Evolutionary conservation across 2,113 vertebrate species (phyloP), one percentile per base, ranked within the genome.

Genomic region (Ascaphus truei): DNA sequence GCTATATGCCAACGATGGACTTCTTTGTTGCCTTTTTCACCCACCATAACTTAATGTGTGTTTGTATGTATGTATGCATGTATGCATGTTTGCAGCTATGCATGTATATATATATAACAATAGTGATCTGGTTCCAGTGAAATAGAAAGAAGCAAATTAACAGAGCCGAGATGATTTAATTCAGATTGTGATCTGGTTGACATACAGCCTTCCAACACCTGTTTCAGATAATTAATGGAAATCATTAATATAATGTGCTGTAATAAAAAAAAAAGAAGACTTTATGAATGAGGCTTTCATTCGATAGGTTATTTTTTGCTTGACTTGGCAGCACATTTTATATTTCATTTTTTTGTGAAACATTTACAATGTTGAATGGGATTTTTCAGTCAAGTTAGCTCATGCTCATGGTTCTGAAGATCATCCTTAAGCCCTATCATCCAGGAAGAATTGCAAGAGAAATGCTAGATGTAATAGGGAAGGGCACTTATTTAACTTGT

Each of bases 281-380:
- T 29, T 62, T 41, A 55, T 53, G 68, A 69, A 57, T n/a, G 22
- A 33, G 12, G 63, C 31, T 62, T 58, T 74, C 16, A 57, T 68
- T 13, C 43, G 22, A 27, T 41, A 23, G 33, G 26, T 41, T 61
- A 61, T 52, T 74, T 80, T 74, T 74, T 56, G 64, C 74, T 75
- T 73, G 43, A 27, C 7, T 75, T 73, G 43, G 31, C 7, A 61
- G 27, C 39, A 50, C 26, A 4, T 25, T 9, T 18, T 50, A 45
- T 47, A 30, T 64, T 9, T 55, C 26, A 51, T 31, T 48, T 22
- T 13, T 7, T 34, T 23, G 50, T 9, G 11, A 58, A 57, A 47
- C 51, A 26, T 51, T 64, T 29, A 18, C 33, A 20, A 51, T 63
- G n/a, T 63, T 63, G 8, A 6, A 43, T 13, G n/a, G 22, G 31